These are phyloP conservation scores for Sebastiscus tertius DNA, from an alignment of 2,797 vertebrate genomes.

Conservation along the genomic window DNA sequence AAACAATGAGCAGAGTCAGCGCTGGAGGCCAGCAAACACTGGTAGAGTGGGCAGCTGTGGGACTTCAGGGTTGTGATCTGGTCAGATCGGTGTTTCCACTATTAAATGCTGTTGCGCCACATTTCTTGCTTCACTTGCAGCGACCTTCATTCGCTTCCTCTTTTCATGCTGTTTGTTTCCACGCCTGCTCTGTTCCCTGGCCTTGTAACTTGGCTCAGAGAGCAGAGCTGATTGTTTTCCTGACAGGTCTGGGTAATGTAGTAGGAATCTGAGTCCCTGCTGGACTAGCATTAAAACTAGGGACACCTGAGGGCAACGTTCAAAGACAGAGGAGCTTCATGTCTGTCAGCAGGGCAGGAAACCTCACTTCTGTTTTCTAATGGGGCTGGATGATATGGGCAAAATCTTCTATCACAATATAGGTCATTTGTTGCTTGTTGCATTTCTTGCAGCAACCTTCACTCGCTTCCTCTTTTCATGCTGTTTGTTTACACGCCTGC, in stretches of 20 bases:
- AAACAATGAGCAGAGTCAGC: constrained; percentile 75
- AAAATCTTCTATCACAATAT: too few species aligned
- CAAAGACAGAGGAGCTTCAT: neutral
- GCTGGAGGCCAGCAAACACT: constrained; percentile 46
- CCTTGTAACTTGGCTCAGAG: constrained; percentile 46
- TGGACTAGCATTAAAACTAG: constrained; percentile 57
- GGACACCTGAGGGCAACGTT: constrained; percentile 32
- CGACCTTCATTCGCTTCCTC: constrained; percentile 12
- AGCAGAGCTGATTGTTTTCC: constrained; percentile 63
- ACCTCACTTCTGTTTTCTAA: neutral
- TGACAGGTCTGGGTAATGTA: constrained; percentile 60
- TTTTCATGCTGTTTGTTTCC: constrained; percentile 24
- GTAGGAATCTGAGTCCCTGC: constrained; percentile 47
- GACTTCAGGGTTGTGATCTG: constrained; percentile 21
- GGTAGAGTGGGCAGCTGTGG: constrained; percentile 28
- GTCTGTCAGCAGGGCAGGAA: neutral
- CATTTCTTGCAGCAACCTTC: neutral
- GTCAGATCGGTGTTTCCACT: constrained; percentile 29
- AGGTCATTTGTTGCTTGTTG: too few species aligned
- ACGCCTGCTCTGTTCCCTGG: constrained; percentile 14
- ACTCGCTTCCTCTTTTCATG: constrained; percentile 23
- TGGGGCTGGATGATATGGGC: too few species aligned
- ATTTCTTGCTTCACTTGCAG: constrained; percentile 30
- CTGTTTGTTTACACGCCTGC: constrained; percentile 17
- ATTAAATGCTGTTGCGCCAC: constrained; percentile 11